Base-by-base conservation (phyloP, 2,888 invertebrate genomes). In the Lasioglossum malachurum region DNA sequence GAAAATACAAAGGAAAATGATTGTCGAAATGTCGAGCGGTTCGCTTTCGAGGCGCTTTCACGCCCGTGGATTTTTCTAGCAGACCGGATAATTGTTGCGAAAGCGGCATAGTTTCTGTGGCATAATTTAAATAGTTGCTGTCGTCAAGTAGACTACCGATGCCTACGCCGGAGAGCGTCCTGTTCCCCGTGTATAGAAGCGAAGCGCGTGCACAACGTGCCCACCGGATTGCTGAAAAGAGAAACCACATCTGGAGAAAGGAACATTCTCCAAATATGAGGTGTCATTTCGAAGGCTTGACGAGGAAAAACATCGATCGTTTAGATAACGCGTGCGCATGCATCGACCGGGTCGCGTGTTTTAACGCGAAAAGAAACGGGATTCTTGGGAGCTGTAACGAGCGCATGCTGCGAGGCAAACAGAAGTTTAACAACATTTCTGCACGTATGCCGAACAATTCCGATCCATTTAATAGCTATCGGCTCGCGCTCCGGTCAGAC, bases 21-120 rank as follows among this genome's bases (percentile, higher is more conserved):
- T 76, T 8, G n/a, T 69, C 19, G 44, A 46, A 53, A 31, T 38
- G 49, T 69, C 38, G 38, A 73, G 49, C 73, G 53, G 64, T 87
- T 89, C 60, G 78, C 82, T 87, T 82, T 84, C 82, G 73, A 80
- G 80, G 72, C 85, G 87, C 91, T 91, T 91, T 91, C 89, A 88
- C 87, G 82, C 79, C 69, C 35, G 69, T 27, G 74, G 75, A 81
- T 89, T 91, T 80, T 91, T 87, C 85, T 86, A 89, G 19, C 86
- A 78, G 87, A 77, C 85, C 87, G 81, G 82, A 91, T 91, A 91
- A 89, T 88, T 91, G 89, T 89, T 90, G 91, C 91, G 91, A 91
- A 91, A 91, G 91, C 84, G 91, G 80, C 91, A 91, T 90, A 91
- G 91, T 89, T 91, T 88, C 91, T 77, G 86, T 83, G 78, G 86